Percentiles rank a stretch among this genome's conserved stretches.
Conservation (phyloP, 2,888 invertebrate species). For the Globia sparganii region DNA sequence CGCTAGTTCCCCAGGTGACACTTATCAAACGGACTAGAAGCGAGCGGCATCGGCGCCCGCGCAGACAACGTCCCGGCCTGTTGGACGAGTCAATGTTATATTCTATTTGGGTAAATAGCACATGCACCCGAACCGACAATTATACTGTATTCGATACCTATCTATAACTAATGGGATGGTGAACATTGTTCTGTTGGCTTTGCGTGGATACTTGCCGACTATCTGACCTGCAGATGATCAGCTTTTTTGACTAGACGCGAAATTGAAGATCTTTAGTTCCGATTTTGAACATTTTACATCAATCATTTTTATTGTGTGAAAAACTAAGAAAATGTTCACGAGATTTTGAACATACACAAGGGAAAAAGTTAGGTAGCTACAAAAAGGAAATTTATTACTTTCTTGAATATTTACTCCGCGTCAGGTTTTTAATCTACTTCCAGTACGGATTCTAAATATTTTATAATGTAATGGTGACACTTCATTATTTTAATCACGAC, state of each 20-base stretch:
- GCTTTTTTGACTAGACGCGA: neutral
- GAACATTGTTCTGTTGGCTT: slow-evolving; percentile 24
- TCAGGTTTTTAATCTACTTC: neutral
- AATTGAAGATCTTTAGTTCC: neutral
- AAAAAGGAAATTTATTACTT: neutral
- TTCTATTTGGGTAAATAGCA: slow-evolving; percentile 55
- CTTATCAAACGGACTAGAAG: slow-evolving; percentile 83
- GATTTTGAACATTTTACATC: neutral
- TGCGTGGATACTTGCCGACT: neutral
- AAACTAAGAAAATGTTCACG: neutral
- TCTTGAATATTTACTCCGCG: neutral
- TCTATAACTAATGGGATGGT: slow-evolving; percentile 23
- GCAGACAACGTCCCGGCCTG: slow-evolving; percentile 75
- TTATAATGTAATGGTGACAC: slow-evolving; percentile 24
- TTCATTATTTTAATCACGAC: slow-evolving; percentile 24
- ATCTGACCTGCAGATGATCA: neutral
- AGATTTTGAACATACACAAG: neutral
- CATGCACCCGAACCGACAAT: slow-evolving; percentile 39
- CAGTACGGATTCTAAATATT: neutral
- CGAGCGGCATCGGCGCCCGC: slow-evolving; percentile 67
- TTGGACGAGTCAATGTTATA: slow-evolving; percentile 54
- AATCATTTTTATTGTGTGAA: neutral
- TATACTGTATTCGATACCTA: slow-evolving; percentile 32
- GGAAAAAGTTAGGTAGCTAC: neutral
- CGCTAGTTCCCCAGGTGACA: slow-evolving; percentile 84